Evolutionary conservation across 92 coral and sea anemone genomes (phyloP).

Genomic region (Parazoanthus darwini): DNA sequence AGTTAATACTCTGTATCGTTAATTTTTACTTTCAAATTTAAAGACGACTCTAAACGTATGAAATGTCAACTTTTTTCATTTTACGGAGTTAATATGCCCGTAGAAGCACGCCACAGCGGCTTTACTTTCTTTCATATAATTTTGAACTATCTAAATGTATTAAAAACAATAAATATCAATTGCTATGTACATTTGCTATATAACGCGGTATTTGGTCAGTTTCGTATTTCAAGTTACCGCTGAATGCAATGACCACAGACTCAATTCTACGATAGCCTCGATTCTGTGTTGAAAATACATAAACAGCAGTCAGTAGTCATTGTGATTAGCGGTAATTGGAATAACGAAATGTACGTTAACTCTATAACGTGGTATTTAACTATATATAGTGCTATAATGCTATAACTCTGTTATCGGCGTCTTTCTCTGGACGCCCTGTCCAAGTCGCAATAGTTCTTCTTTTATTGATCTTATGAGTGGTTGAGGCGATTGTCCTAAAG

Average conservation of each 20-base stretch:
- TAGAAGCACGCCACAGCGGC: neutral
- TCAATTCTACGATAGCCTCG: too few relatives aligned
- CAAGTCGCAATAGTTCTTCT: conserved; percentile 82
- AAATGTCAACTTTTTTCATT: too few relatives aligned
- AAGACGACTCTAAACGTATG: too few relatives aligned
- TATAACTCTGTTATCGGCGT: conserved; percentile 69
- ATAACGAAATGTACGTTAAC: too few relatives aligned
- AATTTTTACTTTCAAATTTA: too few relatives aligned
- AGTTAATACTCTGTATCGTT: neutral
- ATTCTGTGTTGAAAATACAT: too few relatives aligned
- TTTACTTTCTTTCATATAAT: too few relatives aligned
- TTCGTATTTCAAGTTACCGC: too few relatives aligned
- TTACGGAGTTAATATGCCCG: neutral
- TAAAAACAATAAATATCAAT: too few relatives aligned
- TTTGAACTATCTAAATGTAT: neutral
- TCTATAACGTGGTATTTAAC: neutral
- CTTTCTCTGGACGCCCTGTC: conserved; percentile 68
- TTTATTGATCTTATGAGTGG: conserved; percentile 92
- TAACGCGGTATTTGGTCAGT: neutral
- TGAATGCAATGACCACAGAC: too few relatives aligned
- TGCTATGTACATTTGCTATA: too few relatives aligned
- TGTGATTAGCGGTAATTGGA: too few relatives aligned
- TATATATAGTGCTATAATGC: conserved; percentile 45
- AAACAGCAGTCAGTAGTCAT: neutral
- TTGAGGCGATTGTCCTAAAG: conserved; percentile 86